Conservation (phyloP, 2,113 vertebrate genomes). For the Lates calcarifer region DNA sequence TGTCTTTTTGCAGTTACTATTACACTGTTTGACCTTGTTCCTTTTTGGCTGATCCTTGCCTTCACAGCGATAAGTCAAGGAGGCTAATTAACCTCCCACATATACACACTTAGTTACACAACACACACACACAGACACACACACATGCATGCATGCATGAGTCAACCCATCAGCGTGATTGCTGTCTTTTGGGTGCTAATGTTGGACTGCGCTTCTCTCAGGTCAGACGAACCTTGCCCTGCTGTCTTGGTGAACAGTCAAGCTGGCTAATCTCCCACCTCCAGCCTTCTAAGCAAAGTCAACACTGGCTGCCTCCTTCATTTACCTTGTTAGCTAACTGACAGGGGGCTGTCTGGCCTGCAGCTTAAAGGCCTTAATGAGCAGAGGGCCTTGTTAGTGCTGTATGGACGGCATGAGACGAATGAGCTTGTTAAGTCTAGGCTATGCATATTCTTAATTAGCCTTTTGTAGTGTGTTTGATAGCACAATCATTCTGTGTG, state of each 20-base stretch:
- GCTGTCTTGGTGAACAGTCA: conserved; percentile 65
- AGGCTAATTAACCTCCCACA: conserved; percentile 62
- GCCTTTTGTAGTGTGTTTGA: conserved; percentile 72
- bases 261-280: conserved; percentile 69
- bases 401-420: conserved; percentile 64
- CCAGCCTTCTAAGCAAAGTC: too few species aligned
- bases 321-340: conserved; percentile 73
- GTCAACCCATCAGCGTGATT: conserved; percentile 50
- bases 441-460: conserved; percentile 78
- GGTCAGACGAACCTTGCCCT: conserved; percentile 60
- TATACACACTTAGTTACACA: not conserved
- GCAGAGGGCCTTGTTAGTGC: conserved; percentile 72
- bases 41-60: conserved; percentile 49
- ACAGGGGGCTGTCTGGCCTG: conserved; percentile 67
- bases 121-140: not conserved
- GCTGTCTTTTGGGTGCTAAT: conserved; percentile 40
- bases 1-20: conserved; percentile 6
- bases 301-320: conserved; percentile 70
- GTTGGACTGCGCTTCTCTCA: conserved; percentile 23
- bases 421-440: conserved; percentile 73
- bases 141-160: not conserved
- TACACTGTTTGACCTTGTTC: conserved; percentile 54
- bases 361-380: conserved; percentile 74
- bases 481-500: conserved; percentile 47
- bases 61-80: conserved; percentile 54